A percentile compares a stretch with the other conserved stretches of the same genome.
Evolutionary conservation across 2,888 invertebrate species (phyloP).

Genomic region (Zaprionus obscuricornis): DNA sequence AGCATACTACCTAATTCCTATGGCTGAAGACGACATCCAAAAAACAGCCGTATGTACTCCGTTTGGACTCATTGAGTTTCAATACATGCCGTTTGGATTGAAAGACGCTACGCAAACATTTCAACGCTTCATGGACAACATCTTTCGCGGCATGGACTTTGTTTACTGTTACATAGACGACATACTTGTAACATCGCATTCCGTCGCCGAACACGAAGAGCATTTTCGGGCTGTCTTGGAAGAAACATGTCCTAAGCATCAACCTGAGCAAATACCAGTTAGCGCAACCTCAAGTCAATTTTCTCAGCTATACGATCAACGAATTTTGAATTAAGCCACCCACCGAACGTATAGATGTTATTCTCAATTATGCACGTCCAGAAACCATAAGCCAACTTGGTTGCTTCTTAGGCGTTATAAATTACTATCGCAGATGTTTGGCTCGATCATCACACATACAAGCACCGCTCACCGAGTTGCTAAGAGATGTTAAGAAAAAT

Average conservation of each 20-base stretch:
- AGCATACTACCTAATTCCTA: neutral
- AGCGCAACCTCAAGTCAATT: too few relatives aligned
- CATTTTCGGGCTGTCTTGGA: too few relatives aligned
- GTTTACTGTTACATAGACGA: neutral
- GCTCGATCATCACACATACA: neutral
- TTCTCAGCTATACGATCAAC: too few relatives aligned
- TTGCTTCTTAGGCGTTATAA: too few relatives aligned
- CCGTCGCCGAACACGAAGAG: too few relatives aligned
- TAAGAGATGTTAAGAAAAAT: neutral
- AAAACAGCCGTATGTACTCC: too few relatives aligned
- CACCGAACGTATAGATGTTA: neutral
- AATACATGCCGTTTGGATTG: neutral
- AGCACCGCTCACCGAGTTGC: neutral
- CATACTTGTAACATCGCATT: too few relatives aligned
- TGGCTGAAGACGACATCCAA: too few relatives aligned
- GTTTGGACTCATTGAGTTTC: neutral
- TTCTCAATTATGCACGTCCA: neutral
- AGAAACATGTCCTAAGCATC: too few relatives aligned
- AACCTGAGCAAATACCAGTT: too few relatives aligned
- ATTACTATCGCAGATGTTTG: too few relatives aligned
- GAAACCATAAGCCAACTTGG: too few relatives aligned
- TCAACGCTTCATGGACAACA: neutral
- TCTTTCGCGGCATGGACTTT: neutral
- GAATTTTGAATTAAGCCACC: neutral
- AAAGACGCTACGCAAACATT: neutral